Conservation (phyloP, 2,113 vertebrate species). For the Mionectes macconnelli region DNA sequence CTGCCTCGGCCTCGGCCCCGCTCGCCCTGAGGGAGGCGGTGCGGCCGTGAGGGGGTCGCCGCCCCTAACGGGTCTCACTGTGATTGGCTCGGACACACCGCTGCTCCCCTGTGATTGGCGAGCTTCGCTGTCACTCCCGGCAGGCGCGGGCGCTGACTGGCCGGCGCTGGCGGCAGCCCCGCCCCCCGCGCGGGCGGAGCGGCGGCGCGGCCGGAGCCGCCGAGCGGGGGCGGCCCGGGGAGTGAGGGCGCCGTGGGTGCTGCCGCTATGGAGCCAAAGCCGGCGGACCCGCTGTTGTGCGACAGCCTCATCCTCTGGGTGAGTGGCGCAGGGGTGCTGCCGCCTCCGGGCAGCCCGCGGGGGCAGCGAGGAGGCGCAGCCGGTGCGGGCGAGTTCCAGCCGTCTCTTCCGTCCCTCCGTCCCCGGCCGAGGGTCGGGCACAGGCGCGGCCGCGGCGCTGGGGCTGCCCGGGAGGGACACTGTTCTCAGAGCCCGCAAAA, state of each 20-base stretch:
- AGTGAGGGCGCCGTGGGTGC: neutral
- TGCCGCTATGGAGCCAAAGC: conserved; percentile 61
- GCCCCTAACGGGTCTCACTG: neutral
- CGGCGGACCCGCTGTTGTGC: conserved; percentile 60
- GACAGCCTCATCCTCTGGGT: conserved; percentile 81
- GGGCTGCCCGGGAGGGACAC: neutral
- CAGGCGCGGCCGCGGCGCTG: fast-evolving
- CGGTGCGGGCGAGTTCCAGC: neutral
- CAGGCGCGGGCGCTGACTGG: neutral
- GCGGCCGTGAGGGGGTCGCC: neutral
- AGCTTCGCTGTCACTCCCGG: fast-evolving
- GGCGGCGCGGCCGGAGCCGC: neutral
- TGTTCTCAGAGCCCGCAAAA: fast-evolving
- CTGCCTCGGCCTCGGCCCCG: no score
- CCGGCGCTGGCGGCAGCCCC: fast-evolving
- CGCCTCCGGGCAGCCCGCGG: neutral
- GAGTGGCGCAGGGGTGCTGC: conserved; percentile 13
- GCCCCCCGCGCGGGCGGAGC: neutral
- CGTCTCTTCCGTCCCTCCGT: neutral
- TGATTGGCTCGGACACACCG: neutral
- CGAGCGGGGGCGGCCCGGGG: neutral
- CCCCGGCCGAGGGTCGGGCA: neutral
- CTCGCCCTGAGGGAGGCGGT: neutral
- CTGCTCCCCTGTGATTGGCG: neutral
- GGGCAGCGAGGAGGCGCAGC: neutral